Percentiles rank a stretch among this genome's conserved stretches.
Conservation (phyloP, 1,140 invertebrate genomes). For the Bombus confusus region DNA sequence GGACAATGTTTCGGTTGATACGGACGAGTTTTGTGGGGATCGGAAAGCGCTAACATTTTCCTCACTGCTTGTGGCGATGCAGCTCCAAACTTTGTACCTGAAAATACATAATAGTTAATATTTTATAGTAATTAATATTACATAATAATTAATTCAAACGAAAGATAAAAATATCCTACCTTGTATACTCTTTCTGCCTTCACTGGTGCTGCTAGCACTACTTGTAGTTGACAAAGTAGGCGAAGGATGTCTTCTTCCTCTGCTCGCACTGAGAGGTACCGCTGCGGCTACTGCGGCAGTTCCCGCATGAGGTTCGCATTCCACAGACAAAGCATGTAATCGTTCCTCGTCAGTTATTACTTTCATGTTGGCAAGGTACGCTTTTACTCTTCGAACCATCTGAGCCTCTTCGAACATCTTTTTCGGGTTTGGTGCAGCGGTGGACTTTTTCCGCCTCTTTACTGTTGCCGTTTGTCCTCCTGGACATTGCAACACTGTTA, state of each 20-base stretch:
- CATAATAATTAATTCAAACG: neutral
- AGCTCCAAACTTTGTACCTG: slow-evolving; percentile 90
- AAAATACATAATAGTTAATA: neutral
- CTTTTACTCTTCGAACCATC: slow-evolving; percentile 97
- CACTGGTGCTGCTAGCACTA: slow-evolving; percentile 93
- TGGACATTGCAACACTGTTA: slow-evolving; percentile 59
- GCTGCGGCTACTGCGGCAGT: slow-evolving; percentile 83
- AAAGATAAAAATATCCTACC: slow-evolving; percentile 62
- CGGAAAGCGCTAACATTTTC: slow-evolving; percentile 94
- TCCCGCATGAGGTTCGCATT: slow-evolving; percentile 91
- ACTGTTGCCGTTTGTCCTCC: slow-evolving; percentile 88
- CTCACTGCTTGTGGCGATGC: slow-evolving; percentile 97
- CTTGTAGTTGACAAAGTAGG: slow-evolving; percentile 95
- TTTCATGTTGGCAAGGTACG: slow-evolving; percentile 96
- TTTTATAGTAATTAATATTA: neutral
- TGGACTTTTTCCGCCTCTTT: slow-evolving; percentile 94
- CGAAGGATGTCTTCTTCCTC: slow-evolving; percentile 90
- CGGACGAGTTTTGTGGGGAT: slow-evolving; percentile 93
- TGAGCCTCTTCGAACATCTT: slow-evolving; percentile 99
- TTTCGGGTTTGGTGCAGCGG: slow-evolving; percentile 95
- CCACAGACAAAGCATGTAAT: slow-evolving; percentile 93
- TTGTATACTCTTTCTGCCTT: slow-evolving; percentile 86
- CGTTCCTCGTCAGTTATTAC: slow-evolving; percentile 96
- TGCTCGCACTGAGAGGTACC: slow-evolving; percentile 80
- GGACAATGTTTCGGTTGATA: slow-evolving; percentile 89